These are phyloP conservation scores for Cyaniris semiargus DNA, from an alignment of 2,888 invertebrate species.

Conservation along the genomic window DNA sequence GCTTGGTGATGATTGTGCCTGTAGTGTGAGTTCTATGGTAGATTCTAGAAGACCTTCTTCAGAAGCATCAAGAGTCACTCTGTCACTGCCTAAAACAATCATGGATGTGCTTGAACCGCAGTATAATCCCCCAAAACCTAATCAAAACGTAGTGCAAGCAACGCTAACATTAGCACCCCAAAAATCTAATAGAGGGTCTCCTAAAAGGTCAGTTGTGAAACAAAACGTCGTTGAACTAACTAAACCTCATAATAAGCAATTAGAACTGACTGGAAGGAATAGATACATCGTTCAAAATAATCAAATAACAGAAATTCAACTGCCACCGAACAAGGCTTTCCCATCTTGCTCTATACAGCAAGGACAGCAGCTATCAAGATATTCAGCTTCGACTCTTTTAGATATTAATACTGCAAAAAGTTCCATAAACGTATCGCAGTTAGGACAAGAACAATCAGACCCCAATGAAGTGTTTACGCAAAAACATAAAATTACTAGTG, in stretches of 20 bases:
- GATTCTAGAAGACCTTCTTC: slow-evolving; percentile 82
- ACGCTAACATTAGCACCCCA: slow-evolving; percentile 83
- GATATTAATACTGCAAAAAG: slow-evolving; percentile 67
- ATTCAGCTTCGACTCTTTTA: slow-evolving; percentile 81
- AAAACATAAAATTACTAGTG: slow-evolving; percentile 70
- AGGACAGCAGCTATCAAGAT: slow-evolving; percentile 77
- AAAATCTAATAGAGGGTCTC: slow-evolving; percentile 70
- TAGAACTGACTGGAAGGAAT: slow-evolving; percentile 73
- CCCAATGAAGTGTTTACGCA: slow-evolving; percentile 60
- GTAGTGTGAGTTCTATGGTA: slow-evolving; percentile 83
- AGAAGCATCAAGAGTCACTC: slow-evolving; percentile 79
- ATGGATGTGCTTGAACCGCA: slow-evolving; percentile 80
- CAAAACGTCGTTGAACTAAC: slow-evolving; percentile 68
- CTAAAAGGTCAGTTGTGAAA: slow-evolving; percentile 71
- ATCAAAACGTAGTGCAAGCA: slow-evolving; percentile 80
- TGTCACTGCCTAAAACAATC: slow-evolving; percentile 76
- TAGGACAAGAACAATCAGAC: slow-evolving; percentile 59
- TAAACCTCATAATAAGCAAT: slow-evolving; percentile 69
- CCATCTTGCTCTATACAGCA: slow-evolving; percentile 70
- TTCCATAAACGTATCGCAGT: slow-evolving; percentile 53
- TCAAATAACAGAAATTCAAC: slow-evolving; percentile 76
- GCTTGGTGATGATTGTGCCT: slow-evolving; percentile 83
- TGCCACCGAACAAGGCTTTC: slow-evolving; percentile 69
- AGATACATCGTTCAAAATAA: slow-evolving; percentile 78
- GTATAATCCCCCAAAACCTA: slow-evolving; percentile 75